These are phyloP conservation scores for Climacteris rufus DNA, from an alignment of 2,113 vertebrate genomes.

Conservation along the genomic window DNA sequence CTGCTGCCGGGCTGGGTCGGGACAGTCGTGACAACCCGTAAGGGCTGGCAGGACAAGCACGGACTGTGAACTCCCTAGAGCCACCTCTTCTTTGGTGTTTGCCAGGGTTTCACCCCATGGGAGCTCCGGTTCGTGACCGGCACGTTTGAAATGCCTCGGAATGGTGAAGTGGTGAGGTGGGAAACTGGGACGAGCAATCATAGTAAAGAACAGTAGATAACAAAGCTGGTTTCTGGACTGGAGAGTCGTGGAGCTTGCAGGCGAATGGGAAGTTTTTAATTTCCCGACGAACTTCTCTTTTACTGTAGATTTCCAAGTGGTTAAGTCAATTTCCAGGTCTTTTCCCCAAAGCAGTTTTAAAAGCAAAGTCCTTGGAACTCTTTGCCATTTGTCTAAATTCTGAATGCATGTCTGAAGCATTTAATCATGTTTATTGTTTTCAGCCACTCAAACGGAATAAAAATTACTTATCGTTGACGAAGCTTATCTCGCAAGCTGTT, in stretches of 20 bases:
- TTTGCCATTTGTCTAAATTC: conserved; percentile 58
- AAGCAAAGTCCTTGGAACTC: conserved; percentile 39
- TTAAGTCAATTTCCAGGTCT: neutral
- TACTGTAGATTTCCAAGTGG: neutral
- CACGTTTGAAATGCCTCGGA: neutral
- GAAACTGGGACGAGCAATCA: neutral
- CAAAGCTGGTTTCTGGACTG: neutral
- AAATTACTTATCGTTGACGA: conserved; percentile 77
- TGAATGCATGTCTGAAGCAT: conserved; percentile 69
- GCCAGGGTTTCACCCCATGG: neutral
- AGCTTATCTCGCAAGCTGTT: conserved; percentile 75
- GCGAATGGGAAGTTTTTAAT: neutral
- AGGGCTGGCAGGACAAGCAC: neutral
- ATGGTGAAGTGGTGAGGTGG: neutral
- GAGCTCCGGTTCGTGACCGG: neutral
- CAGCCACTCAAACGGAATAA: conserved; percentile 76
- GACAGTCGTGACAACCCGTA: accelerated
- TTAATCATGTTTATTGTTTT: conserved; percentile 78
- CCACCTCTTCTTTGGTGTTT: neutral
- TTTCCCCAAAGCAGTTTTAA: conserved; percentile 21
- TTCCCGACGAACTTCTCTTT: neutral
- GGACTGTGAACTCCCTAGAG: accelerated
- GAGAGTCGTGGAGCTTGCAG: neutral
- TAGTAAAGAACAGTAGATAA: neutral
- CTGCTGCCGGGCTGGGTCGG: neutral